Evolutionary conservation across 2,113 vertebrate genomes (phyloP).

Genomic region (Labeo catla): DNA sequence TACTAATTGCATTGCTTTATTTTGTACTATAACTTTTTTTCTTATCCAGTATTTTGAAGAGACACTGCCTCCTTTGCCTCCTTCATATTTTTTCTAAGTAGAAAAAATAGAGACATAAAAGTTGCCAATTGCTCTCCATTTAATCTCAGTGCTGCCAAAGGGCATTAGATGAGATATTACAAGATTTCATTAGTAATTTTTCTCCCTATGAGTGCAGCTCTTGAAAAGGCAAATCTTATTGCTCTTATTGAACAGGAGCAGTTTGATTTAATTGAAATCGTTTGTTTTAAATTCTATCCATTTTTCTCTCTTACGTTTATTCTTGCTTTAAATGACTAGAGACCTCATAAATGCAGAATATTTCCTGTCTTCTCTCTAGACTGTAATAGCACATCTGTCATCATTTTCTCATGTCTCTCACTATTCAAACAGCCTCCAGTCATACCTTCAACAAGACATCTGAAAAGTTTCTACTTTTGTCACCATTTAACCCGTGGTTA

Average conservation of each 20-base stretch:
- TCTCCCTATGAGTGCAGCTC: neutral
- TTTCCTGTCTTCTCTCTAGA: neutral
- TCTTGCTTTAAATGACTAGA: neutral
- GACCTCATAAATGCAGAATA: neutral
- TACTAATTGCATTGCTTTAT: no score
- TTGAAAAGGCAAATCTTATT: neutral
- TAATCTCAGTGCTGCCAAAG: neutral
- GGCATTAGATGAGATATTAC: neutral
- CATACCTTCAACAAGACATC: neutral
- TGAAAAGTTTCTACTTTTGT: neutral
- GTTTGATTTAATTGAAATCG: neutral
- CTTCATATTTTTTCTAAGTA: no score
- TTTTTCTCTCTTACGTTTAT: neutral
- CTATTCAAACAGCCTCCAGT: neutral
- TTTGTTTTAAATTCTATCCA: neutral
- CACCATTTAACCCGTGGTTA: neutral
- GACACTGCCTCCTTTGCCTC: no score
- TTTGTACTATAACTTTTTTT: no score
- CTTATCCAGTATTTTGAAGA: no score
- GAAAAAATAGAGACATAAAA: neutral
- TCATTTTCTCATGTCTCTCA: neutral
- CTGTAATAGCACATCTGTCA: slow-evolving; percentile 5
- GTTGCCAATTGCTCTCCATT: neutral
- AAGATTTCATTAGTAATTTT: neutral
- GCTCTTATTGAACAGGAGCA: neutral